These are phyloP conservation scores for Pteronotus mesoamericanus DNA, from an alignment of 2,797 vertebrate genomes.

Conservation along the genomic window DNA sequence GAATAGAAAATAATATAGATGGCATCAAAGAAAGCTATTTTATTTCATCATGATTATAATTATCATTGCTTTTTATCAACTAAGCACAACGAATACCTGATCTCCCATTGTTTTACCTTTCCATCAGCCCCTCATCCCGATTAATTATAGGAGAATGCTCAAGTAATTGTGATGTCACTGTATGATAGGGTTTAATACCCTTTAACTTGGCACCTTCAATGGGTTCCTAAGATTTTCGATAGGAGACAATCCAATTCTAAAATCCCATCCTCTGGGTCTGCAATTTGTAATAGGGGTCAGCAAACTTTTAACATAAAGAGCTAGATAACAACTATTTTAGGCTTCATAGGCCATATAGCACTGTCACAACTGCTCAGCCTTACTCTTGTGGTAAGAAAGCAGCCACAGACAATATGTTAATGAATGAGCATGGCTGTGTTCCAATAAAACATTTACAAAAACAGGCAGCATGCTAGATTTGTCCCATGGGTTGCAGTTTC, in stretches of 20 bases:
- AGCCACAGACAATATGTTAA: neutral
- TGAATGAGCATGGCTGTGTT: neutral
- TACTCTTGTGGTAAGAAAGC: neutral
- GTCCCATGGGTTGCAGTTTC: neutral
- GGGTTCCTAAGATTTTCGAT: conserved; percentile 17
- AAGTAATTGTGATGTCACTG: neutral
- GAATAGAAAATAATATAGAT: neutral
- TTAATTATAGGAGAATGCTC: neutral
- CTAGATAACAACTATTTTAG: neutral
- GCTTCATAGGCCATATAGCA: neutral
- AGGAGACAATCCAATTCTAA: neutral
- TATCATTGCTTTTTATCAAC: neutral
- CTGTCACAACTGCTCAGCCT: neutral
- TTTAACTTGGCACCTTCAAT: neutral
- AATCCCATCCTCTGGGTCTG: neutral
- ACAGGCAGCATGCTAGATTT: neutral
- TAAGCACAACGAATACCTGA: neutral
- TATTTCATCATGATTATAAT: neutral
- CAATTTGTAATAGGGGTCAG: neutral
- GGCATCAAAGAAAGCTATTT: neutral
- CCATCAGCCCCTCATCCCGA: neutral
- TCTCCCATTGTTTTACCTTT: neutral
- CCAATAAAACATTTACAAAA: neutral
- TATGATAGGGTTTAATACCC: neutral
- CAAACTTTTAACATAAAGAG: neutral